Conservation (phyloP, 2,888 invertebrate species). For the Scelioninae gen. 1 region DNA sequence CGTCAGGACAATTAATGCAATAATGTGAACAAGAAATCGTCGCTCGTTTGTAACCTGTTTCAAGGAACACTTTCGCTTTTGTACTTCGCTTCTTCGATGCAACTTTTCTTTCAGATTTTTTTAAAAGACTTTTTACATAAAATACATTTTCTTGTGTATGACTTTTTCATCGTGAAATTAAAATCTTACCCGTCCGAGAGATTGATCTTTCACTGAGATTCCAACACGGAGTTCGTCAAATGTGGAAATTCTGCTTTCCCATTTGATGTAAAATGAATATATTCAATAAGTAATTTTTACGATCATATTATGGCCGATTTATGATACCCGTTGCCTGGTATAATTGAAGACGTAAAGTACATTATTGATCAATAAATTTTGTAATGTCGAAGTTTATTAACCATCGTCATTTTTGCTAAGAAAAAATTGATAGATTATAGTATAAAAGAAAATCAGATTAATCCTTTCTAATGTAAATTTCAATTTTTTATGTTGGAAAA, state of each 20-base stretch:
- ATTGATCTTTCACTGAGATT: conserved; percentile 43
- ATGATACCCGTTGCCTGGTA: conserved; percentile 19
- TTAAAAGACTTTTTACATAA: neutral
- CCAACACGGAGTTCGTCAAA: conserved; percentile 25
- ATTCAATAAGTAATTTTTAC: conserved; percentile 32
- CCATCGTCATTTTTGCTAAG: conserved; percentile 3
- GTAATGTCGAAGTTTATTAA: conserved; percentile 13
- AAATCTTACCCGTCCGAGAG: conserved; percentile 19
- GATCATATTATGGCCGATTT: conserved; percentile 24
- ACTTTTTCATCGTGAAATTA: conserved; percentile 33
- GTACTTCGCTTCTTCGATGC: conserved; percentile 27
- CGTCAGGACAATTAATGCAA: conserved; percentile 59
- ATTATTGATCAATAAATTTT: conserved; percentile 34
- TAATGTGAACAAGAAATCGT: conserved; percentile 38
- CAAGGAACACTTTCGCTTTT: conserved; percentile 66
- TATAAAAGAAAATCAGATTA: neutral
- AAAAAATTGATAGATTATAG: conserved; percentile 17
- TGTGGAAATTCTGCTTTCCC: conserved; percentile 47
- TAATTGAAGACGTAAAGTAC: conserved; percentile 12
- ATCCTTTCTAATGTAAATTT: conserved; percentile 21
- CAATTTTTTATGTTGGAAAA: neutral
- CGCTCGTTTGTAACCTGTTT: conserved; percentile 50
- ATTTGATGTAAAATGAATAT: conserved; percentile 20
- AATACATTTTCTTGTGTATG: neutral
- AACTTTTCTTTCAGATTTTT: conserved; percentile 48